Conservation (phyloP, 2,888 invertebrate genomes). For the Dione vanillae region DNA sequence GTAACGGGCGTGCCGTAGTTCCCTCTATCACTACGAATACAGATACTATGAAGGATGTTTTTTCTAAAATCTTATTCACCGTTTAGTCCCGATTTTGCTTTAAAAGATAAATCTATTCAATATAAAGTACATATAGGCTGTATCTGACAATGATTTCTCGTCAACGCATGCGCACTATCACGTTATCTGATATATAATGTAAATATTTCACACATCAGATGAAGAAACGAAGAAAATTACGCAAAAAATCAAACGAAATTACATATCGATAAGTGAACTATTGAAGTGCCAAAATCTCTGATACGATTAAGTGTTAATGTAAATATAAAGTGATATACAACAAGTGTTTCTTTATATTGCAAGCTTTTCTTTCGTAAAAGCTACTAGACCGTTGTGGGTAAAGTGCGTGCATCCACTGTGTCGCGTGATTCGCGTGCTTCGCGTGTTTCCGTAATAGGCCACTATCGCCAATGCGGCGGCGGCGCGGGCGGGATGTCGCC, state of each 20-base stretch:
- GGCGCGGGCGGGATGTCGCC: constrained; percentile 78
- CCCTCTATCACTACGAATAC: constrained; percentile 16
- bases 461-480: constrained; percentile 78
- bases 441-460: constrained; percentile 69
- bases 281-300: background rate
- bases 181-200: background rate
- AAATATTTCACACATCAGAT: constrained; percentile 1
- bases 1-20: constrained; percentile 30
- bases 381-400: background rate
- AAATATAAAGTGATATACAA: background rate
- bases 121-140: background rate
- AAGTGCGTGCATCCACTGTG: constrained; percentile 35
- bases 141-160: constrained; percentile 37
- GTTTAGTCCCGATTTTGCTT: constrained; percentile 3
- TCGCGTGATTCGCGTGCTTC: constrained; percentile 37
- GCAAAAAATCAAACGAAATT: background rate
- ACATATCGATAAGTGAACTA: constrained; percentile 1
- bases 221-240: constrained; percentile 23
- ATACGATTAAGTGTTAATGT: background rate
- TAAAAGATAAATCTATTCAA: background rate
- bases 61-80: constrained; percentile 3
- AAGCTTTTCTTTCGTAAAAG: background rate
- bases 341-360: background rate
- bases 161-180: constrained; percentile 26
- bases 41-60: constrained; percentile 18